Conservation (phyloP, 2,888 invertebrate genomes). For the Drosophila neonasuta region DNA sequence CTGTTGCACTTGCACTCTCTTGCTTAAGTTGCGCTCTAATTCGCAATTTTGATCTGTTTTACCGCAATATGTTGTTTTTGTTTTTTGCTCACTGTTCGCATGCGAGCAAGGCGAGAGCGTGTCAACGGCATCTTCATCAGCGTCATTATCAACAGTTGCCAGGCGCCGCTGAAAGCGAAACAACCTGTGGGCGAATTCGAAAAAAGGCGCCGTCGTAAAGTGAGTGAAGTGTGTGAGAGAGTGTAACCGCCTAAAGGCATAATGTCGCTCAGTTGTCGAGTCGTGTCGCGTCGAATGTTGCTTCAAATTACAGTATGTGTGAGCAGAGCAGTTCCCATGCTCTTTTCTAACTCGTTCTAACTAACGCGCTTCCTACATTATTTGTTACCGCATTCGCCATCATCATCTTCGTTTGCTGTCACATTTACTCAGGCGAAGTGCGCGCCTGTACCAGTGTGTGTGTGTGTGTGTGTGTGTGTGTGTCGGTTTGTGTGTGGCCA, state of each 20-base stretch:
- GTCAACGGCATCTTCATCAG: slow-evolving; percentile 57
- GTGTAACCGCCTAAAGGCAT: slow-evolving; percentile 30
- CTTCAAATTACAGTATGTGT: slow-evolving; percentile 47
- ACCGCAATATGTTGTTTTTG: background rate
- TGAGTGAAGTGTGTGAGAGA: background rate
- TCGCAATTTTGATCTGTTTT: background rate
- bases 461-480: slow-evolving; percentile 3
- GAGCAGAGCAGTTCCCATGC: background rate
- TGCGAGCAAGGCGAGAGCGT: slow-evolving; percentile 23
- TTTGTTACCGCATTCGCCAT: slow-evolving; percentile 15
- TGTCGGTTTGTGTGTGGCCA: slow-evolving; percentile 7
- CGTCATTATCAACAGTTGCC: slow-evolving; percentile 67
- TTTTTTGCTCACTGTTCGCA: slow-evolving; percentile 2
- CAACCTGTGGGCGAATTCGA: slow-evolving; percentile 37
- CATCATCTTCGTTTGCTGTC: slow-evolving; percentile 32
- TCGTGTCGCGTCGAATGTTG: slow-evolving; percentile 55
- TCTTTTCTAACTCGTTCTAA: slow-evolving; percentile 4
- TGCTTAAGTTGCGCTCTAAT: background rate
- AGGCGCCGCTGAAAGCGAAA: slow-evolving; percentile 25
- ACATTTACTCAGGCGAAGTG: slow-evolving; percentile 5
- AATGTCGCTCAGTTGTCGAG: slow-evolving; percentile 43
- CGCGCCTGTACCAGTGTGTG: background rate
- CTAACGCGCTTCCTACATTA: slow-evolving; percentile 5
- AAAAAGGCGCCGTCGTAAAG: background rate
- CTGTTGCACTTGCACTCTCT: background rate